Base-by-base conservation (phyloP, 2,797 vertebrate genomes). In the Anisognathus igniventris region DNA sequence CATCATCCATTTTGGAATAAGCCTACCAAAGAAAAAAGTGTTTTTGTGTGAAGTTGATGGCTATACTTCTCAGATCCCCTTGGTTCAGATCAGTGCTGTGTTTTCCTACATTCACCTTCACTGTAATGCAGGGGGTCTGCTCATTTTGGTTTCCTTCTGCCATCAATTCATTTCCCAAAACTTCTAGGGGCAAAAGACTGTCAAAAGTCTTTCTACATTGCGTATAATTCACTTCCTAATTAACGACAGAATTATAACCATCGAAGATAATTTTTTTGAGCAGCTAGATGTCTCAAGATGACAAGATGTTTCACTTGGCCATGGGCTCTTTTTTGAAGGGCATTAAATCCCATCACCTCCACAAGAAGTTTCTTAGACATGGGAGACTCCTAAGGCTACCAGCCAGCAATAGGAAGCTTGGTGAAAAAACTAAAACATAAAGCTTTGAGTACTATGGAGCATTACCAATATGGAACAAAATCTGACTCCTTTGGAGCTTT, bases 71-170 rank as follows among this genome's bases (percentile, higher is more conserved):
- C 65, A 70, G 27, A 62, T 50, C 15, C 5, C 7, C 27, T 24
- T 48, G 33, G 8, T 27, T 81, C 50, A 60, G 50, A 18, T 47
- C 40, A 79, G 44, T 12, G 15, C 40, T 37, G 14, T 0, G 0
- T 73, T 58, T 60, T 57, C 17, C 28, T 45, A 45, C 2, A 2
- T 42, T 73, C 33, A 19, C 16, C 44, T 66, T 66, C 27, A 40
- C 33, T 44, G 25, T 12, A 86, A 84, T 0, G 0, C 15, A 30
- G 14, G 1, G 16, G 7, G 13, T 5, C 3, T 65, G 24, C 30
- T 88, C 25, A 37, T 81, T 90, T 76, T 57, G 21, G 18, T 66
- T 78, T 81, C 48, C 28, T 61, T 74, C 56, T 57, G 82, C 66
- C 47, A 66, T 62, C 39, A 76, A 21, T 31, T 24, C 16, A 47